Base-by-base conservation (phyloP, 2,888 invertebrate species). In the Calameuta filiformis region DNA sequence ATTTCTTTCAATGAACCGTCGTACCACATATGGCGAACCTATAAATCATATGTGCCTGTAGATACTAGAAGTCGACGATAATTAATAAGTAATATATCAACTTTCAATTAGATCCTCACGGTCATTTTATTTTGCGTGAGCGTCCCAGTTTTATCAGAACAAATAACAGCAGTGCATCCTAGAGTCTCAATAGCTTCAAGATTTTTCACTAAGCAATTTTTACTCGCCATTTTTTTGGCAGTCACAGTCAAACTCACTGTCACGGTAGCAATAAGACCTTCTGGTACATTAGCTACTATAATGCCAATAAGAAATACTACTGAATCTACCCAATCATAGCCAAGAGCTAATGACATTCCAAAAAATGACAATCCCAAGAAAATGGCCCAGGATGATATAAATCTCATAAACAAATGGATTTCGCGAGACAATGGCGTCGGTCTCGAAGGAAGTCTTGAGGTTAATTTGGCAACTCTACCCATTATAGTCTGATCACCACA, bases 151-250 rank as follows among this genome's bases (percentile, higher is more conserved):
- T 96, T 96, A 89, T 96, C 96, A 1, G 96, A 96, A 91, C 96
- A 96, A 89, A 96, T 96, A 86, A 95, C 95, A 0, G 96, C 95
- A 1, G 96, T 96, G 4, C 96, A 96, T 4, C 96, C 96, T 30
- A 96, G 92, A 1, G 96, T 96, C 90, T 96, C 96, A 35, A 96
- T 96, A 77, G 96, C 95, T 91, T 96, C 95, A 86, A 96, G 91
- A 85, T 96, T 95, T 92, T 96, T 96, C n/a, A 96, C 96, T 35
- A 96, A 92, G 88, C 96, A 96, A 89, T 96, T 96, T 92, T 96
- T 96, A 81, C 92, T 92, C 81, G 95, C 95, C 92, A 96, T 94
- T 86, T 95, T 93, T 89, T 96, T 95, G 78, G 96, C 96, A 68
- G 96, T 96, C 81, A 96, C 90, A 0, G 96, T 96, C 91, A 96